A percentile compares a stretch with the other conserved stretches of the same genome.
phyloP scores from a whole-genome alignment of 2,797 vertebrate genomes.

The Arctocebus calabarensis region DNA sequence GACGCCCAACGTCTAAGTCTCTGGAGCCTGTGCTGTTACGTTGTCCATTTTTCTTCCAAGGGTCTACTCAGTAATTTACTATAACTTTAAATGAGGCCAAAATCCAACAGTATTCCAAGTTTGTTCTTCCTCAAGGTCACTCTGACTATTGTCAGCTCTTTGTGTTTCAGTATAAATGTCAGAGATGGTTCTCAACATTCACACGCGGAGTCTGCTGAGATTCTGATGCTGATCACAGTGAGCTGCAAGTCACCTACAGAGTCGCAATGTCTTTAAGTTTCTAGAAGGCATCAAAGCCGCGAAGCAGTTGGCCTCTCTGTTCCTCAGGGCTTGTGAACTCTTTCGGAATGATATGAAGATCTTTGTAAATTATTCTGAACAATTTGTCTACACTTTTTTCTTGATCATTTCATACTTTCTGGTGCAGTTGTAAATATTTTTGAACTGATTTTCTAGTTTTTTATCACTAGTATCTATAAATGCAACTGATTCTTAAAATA shows the following conservation, averaged over 20 bases:
- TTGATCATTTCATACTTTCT: background rate
- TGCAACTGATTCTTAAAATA: background rate
- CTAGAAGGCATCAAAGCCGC: background rate
- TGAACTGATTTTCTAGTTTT: background rate
- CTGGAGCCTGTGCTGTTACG: background rate
- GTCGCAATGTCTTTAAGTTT: background rate
- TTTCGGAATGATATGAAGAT: background rate
- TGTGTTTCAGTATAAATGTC: background rate
- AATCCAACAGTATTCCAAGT: rapidly evolving
- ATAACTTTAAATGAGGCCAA: background rate
- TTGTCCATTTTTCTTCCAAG: background rate
- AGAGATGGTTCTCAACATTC: background rate
- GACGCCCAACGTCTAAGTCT: background rate
- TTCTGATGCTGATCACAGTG: background rate
- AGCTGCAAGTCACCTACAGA: background rate
- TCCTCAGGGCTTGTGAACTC: background rate
- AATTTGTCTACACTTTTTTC: background rate
- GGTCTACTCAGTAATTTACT: rapidly evolving
- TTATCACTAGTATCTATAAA: background rate
- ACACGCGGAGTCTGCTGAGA: background rate
- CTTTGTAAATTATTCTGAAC: background rate
- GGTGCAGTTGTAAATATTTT: background rate
- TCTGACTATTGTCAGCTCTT: background rate
- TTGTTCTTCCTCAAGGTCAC: background rate
- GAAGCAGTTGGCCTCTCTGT: too few relatives aligned